These are phyloP conservation scores for Lacanobia oleracea DNA, from an alignment of 2,888 invertebrate species.

Conservation along the genomic window DNA sequence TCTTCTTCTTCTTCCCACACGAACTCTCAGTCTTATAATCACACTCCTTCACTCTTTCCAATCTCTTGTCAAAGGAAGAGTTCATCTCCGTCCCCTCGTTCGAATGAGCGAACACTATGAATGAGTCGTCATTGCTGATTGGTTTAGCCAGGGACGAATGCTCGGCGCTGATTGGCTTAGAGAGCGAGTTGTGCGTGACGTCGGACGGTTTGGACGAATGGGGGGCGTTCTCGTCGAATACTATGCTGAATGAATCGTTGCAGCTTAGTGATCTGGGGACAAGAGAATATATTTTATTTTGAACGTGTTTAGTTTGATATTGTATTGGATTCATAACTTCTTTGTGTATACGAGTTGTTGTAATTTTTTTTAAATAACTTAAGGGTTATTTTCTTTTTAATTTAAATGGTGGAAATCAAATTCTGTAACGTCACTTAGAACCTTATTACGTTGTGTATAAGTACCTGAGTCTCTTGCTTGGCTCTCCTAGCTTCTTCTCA, in stretches of 20 bases:
- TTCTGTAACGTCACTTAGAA: background rate
- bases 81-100: slow-evolving; percentile 67
- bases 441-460: background rate
- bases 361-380: too few relatives aligned
- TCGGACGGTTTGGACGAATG: slow-evolving; percentile 57
- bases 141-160: slow-evolving; percentile 66
- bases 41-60: slow-evolving; percentile 80
- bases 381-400: too few relatives aligned
- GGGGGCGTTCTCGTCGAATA: slow-evolving; percentile 82
- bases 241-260: slow-evolving; percentile 87
- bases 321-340: background rate
- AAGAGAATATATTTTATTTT: background rate
- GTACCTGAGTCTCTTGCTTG: slow-evolving; percentile 78
- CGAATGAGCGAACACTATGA: slow-evolving; percentile 81
- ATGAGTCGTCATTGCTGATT: slow-evolving; percentile 80
- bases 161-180: slow-evolving; percentile 74
- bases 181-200: slow-evolving; percentile 64
- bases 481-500: background rate
- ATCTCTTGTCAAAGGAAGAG: slow-evolving; percentile 75
- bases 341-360: too few relatives aligned
- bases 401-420: too few relatives aligned
- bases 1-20: slow-evolving; percentile 74
- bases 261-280: slow-evolving; percentile 83
- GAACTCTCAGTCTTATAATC: slow-evolving; percentile 78
- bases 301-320: background rate